Evolutionary conservation across 1,140 invertebrate species (phyloP).

Genomic region (Drosophila mayri): DNA sequence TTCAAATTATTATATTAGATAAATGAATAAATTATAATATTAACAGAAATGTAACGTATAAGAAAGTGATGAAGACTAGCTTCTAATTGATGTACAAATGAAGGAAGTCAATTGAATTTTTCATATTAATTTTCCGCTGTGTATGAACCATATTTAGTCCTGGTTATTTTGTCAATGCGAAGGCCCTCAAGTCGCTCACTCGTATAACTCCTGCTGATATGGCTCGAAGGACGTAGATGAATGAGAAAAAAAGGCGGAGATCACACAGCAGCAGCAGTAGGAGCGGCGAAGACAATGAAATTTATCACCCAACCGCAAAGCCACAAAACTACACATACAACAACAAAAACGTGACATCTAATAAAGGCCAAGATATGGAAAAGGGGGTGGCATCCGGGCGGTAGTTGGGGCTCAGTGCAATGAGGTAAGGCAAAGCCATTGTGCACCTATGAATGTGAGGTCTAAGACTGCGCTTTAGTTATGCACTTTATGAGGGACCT

Average conservation of each 20-base stretch:
- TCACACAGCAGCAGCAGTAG: conserved; percentile 9
- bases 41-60: no score
- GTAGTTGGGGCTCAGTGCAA: background rate
- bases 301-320: conserved; percentile 70
- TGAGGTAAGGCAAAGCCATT: conserved; percentile 22
- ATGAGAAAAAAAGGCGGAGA: conserved; percentile 28
- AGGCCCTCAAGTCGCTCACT: conserved; percentile 44
- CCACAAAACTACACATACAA: conserved; percentile 49
- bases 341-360: conserved; percentile 61
- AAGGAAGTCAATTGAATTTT: background rate
- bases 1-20: no score
- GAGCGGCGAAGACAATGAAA: conserved; percentile 54
- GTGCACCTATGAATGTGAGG: conserved; percentile 52
- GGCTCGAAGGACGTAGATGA: conserved; percentile 49
- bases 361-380: conserved; percentile 40
- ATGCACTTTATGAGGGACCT: conserved; percentile 60
- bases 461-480: conserved; percentile 56
- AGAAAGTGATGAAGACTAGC: no score
- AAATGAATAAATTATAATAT: no score
- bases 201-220: conserved; percentile 46
- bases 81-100: background rate
- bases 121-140: background rate
- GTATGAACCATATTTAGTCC: conserved; percentile 18
- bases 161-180: background rate
- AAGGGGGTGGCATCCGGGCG: background rate